Percentiles rank a stretch among this genome's conserved stretches.
phyloP scores from a whole-genome alignment of 92 coral and sea anemone species.

The Pocillopora meandrina region DNA sequence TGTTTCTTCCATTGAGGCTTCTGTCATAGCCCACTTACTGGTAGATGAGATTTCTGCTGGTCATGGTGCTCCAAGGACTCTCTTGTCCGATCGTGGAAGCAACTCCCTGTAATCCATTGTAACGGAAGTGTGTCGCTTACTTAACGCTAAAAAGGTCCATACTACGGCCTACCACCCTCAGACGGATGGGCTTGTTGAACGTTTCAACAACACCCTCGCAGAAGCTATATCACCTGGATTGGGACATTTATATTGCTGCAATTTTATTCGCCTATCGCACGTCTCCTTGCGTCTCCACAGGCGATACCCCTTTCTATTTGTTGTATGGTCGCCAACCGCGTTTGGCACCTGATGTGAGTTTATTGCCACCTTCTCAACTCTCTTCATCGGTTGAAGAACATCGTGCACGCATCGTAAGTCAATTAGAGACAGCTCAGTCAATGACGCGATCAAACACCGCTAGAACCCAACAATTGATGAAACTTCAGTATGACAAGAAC shows the following conservation, averaged over 20 bases:
- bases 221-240: conserved; percentile 53
- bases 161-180: neutral
- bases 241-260: conserved; percentile 43
- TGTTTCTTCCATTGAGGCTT: conserved; percentile 31
- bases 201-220: conserved; percentile 39
- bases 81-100: neutral
- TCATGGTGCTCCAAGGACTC: conserved; percentile 53
- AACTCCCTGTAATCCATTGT: conserved; percentile 44
- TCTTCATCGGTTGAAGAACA: conserved; percentile 35
- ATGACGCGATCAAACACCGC: conserved; percentile 36
- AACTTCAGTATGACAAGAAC: conserved; percentile 43
- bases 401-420: conserved; percentile 33
- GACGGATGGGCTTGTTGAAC: neutral
- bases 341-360: conserved; percentile 19
- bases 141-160: neutral
- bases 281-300: conserved; percentile 25
- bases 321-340: conserved; percentile 33
- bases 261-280: conserved; percentile 38
- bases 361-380: conserved; percentile 27
- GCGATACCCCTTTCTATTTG: conserved; percentile 42
- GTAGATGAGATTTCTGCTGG: neutral
- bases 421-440: conserved; percentile 39
- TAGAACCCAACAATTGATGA: conserved; percentile 56
- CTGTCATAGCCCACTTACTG: conserved; percentile 12
- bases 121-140: conserved; percentile 27